Evolutionary conservation across 2,113 vertebrate genomes (phyloP).

Genomic region (Nansenia antarctica): DNA sequence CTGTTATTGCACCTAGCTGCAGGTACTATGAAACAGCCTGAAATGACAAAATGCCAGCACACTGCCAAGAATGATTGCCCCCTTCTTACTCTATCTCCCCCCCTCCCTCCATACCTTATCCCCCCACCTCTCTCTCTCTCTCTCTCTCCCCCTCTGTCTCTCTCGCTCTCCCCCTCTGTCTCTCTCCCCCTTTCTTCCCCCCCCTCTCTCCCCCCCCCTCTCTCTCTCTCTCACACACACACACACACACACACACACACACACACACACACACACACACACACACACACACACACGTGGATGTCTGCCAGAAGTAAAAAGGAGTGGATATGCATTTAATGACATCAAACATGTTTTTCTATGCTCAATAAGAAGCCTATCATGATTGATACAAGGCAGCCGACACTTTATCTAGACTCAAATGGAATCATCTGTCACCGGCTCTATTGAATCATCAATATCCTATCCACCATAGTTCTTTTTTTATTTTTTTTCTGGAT

Average conservation of each 20-base stretch:
- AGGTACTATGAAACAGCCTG: slow-evolving; percentile 86
- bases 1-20: slow-evolving; percentile 87
- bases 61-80: slow-evolving; percentile 89
- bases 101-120: no score
- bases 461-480: no score
- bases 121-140: slow-evolving; percentile 5
- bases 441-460: slow-evolving; percentile 98
- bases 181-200: slow-evolving; percentile 26
- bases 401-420: slow-evolving; percentile 91
- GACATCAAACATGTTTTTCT: slow-evolving; percentile 96
- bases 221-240: slow-evolving; percentile 23
- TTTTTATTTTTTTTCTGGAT: slow-evolving; percentile 55
- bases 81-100: slow-evolving; percentile 65
- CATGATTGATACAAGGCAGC: slow-evolving; percentile 92
- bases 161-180: background rate
- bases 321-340: slow-evolving; percentile 90
- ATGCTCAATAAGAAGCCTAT: slow-evolving; percentile 95
- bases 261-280: background rate
- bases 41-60: slow-evolving; percentile 85
- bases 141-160: no score
- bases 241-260: slow-evolving; percentile 14
- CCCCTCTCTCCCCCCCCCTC: slow-evolving; percentile 38
- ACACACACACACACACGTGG: slow-evolving; percentile 17
- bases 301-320: slow-evolving; percentile 87
- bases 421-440: slow-evolving; percentile 95